phyloP scores from a whole-genome alignment of 2,797 vertebrate genomes.

The Pseudochaenichthys georgianus region DNA sequence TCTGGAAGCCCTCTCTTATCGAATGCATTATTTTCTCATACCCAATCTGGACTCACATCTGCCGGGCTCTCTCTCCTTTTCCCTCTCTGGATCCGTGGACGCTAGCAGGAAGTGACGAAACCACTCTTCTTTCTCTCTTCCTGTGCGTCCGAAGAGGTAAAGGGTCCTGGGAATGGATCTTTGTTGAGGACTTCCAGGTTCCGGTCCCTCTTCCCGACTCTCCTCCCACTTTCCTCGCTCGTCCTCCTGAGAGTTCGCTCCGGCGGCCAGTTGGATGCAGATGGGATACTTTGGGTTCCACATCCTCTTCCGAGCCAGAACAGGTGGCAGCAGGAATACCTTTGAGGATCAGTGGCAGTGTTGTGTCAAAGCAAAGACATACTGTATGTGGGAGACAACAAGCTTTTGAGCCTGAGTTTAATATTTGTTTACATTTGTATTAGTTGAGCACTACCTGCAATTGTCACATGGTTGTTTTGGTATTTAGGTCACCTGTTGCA shows the following conservation, averaged over 20 bases:
- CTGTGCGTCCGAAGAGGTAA: conserved; percentile 91
- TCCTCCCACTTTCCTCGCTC: conserved; percentile 33
- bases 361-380: conserved; percentile 12
- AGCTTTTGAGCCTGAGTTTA: no score
- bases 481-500: no score
- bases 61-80: conserved; percentile 57
- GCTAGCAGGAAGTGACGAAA: conserved; percentile 86
- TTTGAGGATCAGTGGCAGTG: conserved; percentile 61
- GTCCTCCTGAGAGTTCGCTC: conserved; percentile 15
- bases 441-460: no score
- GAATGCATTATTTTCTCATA: conserved; percentile 75
- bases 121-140: conserved; percentile 94
- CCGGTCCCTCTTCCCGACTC: conserved; percentile 35
- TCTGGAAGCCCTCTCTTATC: conserved; percentile 41
- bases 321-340: conserved; percentile 88
- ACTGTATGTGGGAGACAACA: no score
- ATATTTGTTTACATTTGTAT: no score
- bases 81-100: conserved; percentile 65
- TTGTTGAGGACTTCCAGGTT: conserved; percentile 32
- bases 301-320: conserved; percentile 88
- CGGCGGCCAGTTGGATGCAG: conserved; percentile 83
- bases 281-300: conserved; percentile 96
- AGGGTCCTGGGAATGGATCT: conserved; percentile 72
- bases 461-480: no score
- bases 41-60: conserved; percentile 71